phyloP scores from a whole-genome alignment of 2,888 invertebrate genomes.

The Acrocyrtus sp. region DNA sequence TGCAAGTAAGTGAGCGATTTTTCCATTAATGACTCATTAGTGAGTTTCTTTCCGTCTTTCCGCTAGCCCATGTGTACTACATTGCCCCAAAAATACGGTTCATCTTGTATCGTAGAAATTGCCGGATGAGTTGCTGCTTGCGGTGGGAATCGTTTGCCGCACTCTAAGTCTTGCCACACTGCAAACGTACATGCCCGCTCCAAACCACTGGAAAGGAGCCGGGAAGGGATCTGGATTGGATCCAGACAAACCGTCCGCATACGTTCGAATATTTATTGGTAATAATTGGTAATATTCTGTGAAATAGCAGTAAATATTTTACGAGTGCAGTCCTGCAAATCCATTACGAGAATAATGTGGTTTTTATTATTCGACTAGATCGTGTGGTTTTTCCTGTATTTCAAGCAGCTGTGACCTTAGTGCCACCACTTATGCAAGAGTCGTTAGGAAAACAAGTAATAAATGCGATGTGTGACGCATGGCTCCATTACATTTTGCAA shows the following conservation, averaged over 20 bases:
- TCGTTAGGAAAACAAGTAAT: constrained; percentile 80
- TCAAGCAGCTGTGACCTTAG: constrained; percentile 74
- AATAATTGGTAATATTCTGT: too few relatives aligned
- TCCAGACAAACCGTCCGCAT: constrained; percentile 69
- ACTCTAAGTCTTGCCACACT: constrained; percentile 83
- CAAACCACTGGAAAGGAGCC: constrained; percentile 74
- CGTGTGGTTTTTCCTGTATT: constrained; percentile 82
- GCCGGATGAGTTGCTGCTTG: constrained; percentile 76
- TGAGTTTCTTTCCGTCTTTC: too few relatives aligned
- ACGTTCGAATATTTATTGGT: constrained; percentile 81
- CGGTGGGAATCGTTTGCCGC: constrained; percentile 79
- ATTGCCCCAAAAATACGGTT: too few relatives aligned
- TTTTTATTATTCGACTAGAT: constrained; percentile 69
- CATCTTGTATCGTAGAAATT: constrained; percentile 72
- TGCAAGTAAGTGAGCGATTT: constrained; percentile 50
- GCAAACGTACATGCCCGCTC: constrained; percentile 82
- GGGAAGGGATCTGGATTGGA: constrained; percentile 67
- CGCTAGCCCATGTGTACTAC: too few relatives aligned
- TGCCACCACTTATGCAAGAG: constrained; percentile 69
- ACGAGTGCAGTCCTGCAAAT: not conserved
- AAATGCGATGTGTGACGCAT: constrained; percentile 85
- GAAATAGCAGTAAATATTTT: not conserved
- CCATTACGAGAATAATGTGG: not conserved
- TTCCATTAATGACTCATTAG: not conserved
- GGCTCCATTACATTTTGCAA: constrained; percentile 86